Base-by-base conservation (phyloP, 1,140 invertebrate species). In the Hylyphantes graminicola region DNA sequence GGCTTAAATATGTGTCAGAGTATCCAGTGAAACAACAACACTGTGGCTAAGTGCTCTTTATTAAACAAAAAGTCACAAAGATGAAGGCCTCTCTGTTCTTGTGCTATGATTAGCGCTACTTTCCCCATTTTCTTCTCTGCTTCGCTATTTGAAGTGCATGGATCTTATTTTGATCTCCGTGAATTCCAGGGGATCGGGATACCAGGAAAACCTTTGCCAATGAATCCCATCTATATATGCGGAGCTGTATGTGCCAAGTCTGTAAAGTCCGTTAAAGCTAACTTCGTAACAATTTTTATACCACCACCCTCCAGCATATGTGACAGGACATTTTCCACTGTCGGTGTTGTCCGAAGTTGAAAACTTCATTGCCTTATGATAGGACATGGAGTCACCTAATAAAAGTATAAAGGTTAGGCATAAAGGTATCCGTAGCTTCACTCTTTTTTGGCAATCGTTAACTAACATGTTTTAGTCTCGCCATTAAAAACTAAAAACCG, bases 371-470 rank as follows among this genome's bases (percentile, higher is more conserved):
- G 15, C 68, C 8, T 72, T 72, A 19, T 72, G 68, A 10, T 72
- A 51, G 7, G 15, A 2, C 68, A 72, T 72, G 8, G 68, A 72
- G 15, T 72, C 68, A 5, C 68, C 68, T 72, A 19, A 72, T 10
- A 15, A 15, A 50, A 7, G 50, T 7, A 48, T 15, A 21, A 67
- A 48, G n/a, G 35, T 3, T 50, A 13, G 0, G 3, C n/a, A 59
- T n/a, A n/a, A 59, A 2, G n/a, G 12, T 13, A n/a, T 11, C 57
- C n/a, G n/a, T n/a, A n/a, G n/a, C n/a, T n/a, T n/a, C n/a, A n/a
- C n/a, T n/a, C n/a, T n/a, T n/a, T n/a, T n/a, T n/a, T n/a, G n/a
- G n/a, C n/a, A n/a, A n/a, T n/a, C n/a, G n/a, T n/a, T n/a, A n/a
- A n/a, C n/a, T n/a, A n/a, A n/a, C n/a, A n/a, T n/a, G n/a, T n/a